Percentiles rank a stretch among this genome's conserved stretches.
These are phyloP conservation scores for Archaeoteleia sp. DNA, from an alignment of 2,888 invertebrate species.

Conservation along the genomic window DNA sequence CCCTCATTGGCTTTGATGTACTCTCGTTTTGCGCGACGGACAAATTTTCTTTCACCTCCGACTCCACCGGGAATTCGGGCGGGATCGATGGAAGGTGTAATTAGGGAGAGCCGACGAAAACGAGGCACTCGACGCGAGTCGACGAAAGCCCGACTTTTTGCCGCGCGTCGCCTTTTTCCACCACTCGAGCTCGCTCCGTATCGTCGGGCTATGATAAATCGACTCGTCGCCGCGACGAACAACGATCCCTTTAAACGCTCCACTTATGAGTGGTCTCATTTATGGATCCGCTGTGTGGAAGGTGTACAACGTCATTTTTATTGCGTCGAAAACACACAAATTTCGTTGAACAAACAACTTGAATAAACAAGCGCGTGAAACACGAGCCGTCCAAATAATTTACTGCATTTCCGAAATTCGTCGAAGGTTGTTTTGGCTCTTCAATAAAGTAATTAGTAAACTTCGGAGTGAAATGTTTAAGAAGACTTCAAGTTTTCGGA, in stretches of 20 bases:
- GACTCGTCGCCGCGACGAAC: slow-evolving; percentile 33
- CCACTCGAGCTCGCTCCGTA: slow-evolving; percentile 33
- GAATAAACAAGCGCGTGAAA: background rate
- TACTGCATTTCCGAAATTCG: too few relatives aligned
- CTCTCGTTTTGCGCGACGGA: slow-evolving; percentile 54
- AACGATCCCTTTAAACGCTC: slow-evolving; percentile 33
- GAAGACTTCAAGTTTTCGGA: too few relatives aligned
- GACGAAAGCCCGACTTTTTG: slow-evolving; percentile 44
- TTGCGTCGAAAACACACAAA: background rate
- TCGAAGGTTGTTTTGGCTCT: too few relatives aligned
- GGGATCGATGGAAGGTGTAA: slow-evolving; percentile 53
- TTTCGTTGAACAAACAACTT: background rate
- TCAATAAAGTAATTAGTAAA: too few relatives aligned
- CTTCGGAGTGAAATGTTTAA: too few relatives aligned
- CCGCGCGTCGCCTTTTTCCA: slow-evolving; percentile 28
- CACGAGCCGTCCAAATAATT: background rate
- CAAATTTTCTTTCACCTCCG: slow-evolving; percentile 66
- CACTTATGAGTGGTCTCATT: slow-evolving; percentile 3
- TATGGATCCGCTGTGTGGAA: background rate
- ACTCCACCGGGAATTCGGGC: slow-evolving; percentile 31
- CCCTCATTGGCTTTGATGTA: slow-evolving; percentile 62
- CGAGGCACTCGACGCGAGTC: slow-evolving; percentile 15
- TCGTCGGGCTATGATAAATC: slow-evolving; percentile 39
- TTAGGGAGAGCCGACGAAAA: slow-evolving; percentile 45
- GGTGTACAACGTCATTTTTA: slow-evolving; percentile 6